Percentiles rank a stretch among this genome's conserved stretches.
Conservation (phyloP, 37 sponge, comb jelly and placozoan species). For the Eunapius fragilis region DNA sequence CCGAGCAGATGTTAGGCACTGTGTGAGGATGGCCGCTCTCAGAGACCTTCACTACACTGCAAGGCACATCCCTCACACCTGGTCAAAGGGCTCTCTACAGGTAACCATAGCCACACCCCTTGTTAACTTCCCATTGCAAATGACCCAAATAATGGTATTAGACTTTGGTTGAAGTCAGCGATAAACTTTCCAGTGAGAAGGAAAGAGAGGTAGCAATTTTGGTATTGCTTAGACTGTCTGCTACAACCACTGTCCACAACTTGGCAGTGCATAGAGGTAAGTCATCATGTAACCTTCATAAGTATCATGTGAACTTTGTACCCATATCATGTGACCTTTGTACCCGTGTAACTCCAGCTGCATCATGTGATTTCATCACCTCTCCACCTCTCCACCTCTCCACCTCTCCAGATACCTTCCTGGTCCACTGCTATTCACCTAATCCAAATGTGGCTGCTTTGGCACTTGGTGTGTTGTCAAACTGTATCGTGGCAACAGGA, state of each 20-base stretch:
- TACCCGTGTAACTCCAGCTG: too few species aligned
- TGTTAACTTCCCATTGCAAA: too few species aligned
- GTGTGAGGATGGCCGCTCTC: conserved; percentile 41
- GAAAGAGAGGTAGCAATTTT: conserved; percentile 15
- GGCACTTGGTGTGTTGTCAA: conserved; percentile 29
- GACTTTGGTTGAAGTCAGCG: conserved; percentile 16
- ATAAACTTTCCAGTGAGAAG: conserved; percentile 23
- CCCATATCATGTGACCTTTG: neutral
- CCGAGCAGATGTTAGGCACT: conserved; percentile 46
- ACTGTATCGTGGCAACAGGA: conserved; percentile 41
- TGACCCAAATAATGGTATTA: neutral
- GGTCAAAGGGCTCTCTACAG: conserved; percentile 58
- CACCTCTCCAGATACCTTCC: conserved; percentile 10
- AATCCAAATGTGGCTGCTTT: conserved; percentile 34
- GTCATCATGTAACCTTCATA: neutral
- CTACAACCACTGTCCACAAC: conserved; percentile 60
- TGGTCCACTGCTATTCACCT: conserved; percentile 22
- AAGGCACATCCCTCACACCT: conserved; percentile 59
- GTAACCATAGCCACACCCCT: conserved; percentile 2
- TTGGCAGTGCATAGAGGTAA: conserved; percentile 49
- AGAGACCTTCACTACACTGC: conserved; percentile 46
- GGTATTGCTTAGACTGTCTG: conserved; percentile 40
- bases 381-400: neutral
- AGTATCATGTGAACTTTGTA: neutral
- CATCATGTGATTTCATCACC: neutral